A percentile compares a stretch with the other conserved stretches of the same genome.
These are phyloP conservation scores for Drosophila engyochracea DNA, from an alignment of 2,888 invertebrate species.

Conservation along the genomic window DNA sequence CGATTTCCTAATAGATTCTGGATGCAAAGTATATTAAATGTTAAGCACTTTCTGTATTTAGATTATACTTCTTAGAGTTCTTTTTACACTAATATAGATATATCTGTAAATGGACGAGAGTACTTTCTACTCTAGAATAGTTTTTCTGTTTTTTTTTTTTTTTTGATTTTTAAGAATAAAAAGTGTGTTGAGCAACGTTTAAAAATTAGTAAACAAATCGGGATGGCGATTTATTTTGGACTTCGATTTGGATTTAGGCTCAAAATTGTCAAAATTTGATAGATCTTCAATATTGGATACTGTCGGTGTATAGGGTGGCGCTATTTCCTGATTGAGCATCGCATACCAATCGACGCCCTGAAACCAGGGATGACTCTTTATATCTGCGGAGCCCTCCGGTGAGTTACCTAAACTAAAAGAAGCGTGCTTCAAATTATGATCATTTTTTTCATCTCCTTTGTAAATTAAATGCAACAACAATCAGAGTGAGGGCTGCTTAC, in stretches of 20 bases:
- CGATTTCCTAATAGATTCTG: not conserved
- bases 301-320: constrained; percentile 88
- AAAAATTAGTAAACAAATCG: constrained; percentile 76
- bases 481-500: constrained; percentile 49
- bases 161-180: not conserved
- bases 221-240: constrained; percentile 77
- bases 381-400: constrained; percentile 93
- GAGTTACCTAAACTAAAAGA: constrained; percentile 91
- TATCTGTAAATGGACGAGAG: not conserved
- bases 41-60: not conserved
- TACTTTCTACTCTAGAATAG: not conserved
- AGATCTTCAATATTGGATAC: constrained; percentile 88
- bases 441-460: too few species aligned
- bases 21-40: not conserved
- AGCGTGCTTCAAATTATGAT: constrained; percentile 6
- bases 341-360: constrained; percentile 92
- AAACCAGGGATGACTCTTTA: constrained; percentile 96
- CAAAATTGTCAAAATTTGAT: constrained; percentile 87
- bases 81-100: not conserved
- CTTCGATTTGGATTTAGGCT: constrained; percentile 45
- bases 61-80: not conserved
- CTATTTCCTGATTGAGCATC: constrained; percentile 90
- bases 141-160: not conserved
- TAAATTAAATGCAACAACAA: too few species aligned
- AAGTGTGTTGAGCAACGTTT: constrained; percentile 45